These are phyloP conservation scores for Clarias magur DNA, from an alignment of 2,113 vertebrate species.

Conservation along the genomic window DNA sequence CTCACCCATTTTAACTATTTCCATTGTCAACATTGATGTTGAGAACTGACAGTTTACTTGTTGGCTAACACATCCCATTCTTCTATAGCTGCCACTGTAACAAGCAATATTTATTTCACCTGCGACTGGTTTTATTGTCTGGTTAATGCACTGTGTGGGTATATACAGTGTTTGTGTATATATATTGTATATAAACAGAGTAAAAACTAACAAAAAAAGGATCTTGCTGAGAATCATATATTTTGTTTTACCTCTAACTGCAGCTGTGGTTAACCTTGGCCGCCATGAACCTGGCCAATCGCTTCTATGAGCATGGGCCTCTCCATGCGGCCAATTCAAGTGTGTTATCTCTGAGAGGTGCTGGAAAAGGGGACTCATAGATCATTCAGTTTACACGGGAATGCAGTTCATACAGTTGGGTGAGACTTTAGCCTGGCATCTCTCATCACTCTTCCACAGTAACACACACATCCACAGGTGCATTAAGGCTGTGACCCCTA, in stretches of 20 bases:
- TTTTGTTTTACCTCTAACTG: conserved; percentile 50
- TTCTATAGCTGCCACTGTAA: too few relatives aligned
- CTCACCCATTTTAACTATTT: too few relatives aligned
- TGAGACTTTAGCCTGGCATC: conserved; percentile 55
- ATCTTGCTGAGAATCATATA: conserved; percentile 35
- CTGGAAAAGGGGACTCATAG: conserved; percentile 61
- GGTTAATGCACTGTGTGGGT: too few relatives aligned
- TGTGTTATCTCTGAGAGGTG: conserved; percentile 63
- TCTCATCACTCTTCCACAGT: background rate
- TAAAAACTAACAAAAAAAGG: conserved; percentile 23
- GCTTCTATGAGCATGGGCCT: conserved; percentile 60
- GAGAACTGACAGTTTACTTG: too few relatives aligned
- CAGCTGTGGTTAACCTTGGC: conserved; percentile 72
- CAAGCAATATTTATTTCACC: too few relatives aligned
- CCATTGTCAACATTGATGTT: too few relatives aligned
- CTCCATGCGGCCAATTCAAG: conserved; percentile 74
- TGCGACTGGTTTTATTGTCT: too few relatives aligned
- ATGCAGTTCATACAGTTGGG: conserved; percentile 62
- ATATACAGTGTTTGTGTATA: too few relatives aligned
- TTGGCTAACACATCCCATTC: too few relatives aligned
- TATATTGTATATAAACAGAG: background rate
- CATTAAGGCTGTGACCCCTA: conserved; percentile 67
- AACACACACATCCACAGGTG: background rate
- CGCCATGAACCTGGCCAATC: conserved; percentile 52
- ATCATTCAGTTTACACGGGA: conserved; percentile 64